Evolutionary conservation across 2,888 invertebrate genomes (phyloP).

Genomic region (Agrotis segetum): DNA sequence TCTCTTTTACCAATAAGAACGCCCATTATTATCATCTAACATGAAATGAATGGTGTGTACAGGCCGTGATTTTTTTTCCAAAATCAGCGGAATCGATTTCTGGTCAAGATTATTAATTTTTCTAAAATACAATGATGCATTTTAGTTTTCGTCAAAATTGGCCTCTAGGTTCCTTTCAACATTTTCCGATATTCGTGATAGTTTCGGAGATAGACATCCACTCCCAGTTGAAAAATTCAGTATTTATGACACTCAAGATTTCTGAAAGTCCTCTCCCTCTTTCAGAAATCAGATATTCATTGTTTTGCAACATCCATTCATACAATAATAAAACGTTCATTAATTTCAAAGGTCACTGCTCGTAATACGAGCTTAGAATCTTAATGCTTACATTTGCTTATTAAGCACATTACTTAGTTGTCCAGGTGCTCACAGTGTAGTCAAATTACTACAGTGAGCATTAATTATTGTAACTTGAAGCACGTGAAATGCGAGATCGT

Average conservation of each 20-base stretch:
- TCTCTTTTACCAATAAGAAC: too few species aligned
- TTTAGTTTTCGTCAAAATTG: too few species aligned
- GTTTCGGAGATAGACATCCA: too few species aligned
- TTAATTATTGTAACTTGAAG: slow-evolving; percentile 29
- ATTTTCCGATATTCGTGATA: too few species aligned
- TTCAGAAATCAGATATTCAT: background rate
- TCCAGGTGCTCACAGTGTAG: slow-evolving; percentile 40
- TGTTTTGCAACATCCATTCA: slow-evolving; percentile 12
- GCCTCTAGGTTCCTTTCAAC: too few species aligned
- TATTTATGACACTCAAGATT: background rate
- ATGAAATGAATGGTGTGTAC: too few species aligned
- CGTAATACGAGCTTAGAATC: slow-evolving; percentile 34
- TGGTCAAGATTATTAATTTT: too few species aligned
- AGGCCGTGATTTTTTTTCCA: too few species aligned
- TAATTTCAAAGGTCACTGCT: slow-evolving; percentile 35
- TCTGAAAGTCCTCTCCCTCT: background rate
- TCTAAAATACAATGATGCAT: too few species aligned
- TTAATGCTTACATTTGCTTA: slow-evolving; percentile 20
- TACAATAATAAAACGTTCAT: slow-evolving; percentile 1
- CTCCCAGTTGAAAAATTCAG: too few species aligned
- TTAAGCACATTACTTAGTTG: slow-evolving; percentile 5
- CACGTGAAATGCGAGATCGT: slow-evolving; percentile 4
- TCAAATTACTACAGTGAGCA: slow-evolving; percentile 15
- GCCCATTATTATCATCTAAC: too few species aligned
- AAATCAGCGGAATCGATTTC: too few species aligned